Evolutionary conservation across 2,113 vertebrate species (phyloP).

Genomic region (Onychostruthus taczanowskii): DNA sequence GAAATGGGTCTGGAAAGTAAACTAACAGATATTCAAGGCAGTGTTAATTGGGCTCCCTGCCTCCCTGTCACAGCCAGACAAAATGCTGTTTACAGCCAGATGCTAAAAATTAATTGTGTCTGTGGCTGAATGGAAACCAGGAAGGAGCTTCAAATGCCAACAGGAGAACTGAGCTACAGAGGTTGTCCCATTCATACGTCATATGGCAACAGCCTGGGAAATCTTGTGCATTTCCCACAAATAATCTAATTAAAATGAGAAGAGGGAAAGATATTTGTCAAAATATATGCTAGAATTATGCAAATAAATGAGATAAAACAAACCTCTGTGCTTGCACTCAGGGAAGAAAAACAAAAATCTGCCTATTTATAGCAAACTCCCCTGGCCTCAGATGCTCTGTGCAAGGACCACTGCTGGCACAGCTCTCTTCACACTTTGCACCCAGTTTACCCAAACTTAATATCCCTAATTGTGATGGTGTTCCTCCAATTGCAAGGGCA

Average conservation of each 20-base stretch:
- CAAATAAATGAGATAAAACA: not conserved
- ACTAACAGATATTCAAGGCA: not conserved
- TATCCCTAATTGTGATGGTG: not conserved
- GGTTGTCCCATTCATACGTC: slow-evolving; percentile 9
- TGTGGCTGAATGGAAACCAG: slow-evolving; percentile 25
- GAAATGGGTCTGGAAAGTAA: not conserved
- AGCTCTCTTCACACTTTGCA: not conserved
- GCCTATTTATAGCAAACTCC: not conserved
- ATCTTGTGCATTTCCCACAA: slow-evolving; percentile 4
- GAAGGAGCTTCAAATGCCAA: slow-evolving; percentile 7
- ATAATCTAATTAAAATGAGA: slow-evolving; percentile 33
- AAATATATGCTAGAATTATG: not conserved
- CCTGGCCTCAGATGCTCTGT: not conserved
- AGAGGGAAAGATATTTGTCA: not conserved
- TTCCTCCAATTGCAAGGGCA: not conserved
- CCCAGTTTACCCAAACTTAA: not conserved
- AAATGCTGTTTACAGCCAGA: slow-evolving; percentile 45
- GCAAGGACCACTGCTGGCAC: not conserved
- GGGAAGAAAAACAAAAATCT: not conserved
- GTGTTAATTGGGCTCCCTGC: slow-evolving; percentile 8
- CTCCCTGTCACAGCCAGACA: slow-evolving; percentile 19
- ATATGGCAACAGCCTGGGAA: slow-evolving; percentile 2
- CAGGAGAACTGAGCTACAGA: not conserved
- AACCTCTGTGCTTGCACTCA: not conserved
- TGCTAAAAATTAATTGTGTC: slow-evolving; percentile 51